Base-by-base conservation (phyloP, 1,140 invertebrate species). In the Hylaeus anthracinus region DNA sequence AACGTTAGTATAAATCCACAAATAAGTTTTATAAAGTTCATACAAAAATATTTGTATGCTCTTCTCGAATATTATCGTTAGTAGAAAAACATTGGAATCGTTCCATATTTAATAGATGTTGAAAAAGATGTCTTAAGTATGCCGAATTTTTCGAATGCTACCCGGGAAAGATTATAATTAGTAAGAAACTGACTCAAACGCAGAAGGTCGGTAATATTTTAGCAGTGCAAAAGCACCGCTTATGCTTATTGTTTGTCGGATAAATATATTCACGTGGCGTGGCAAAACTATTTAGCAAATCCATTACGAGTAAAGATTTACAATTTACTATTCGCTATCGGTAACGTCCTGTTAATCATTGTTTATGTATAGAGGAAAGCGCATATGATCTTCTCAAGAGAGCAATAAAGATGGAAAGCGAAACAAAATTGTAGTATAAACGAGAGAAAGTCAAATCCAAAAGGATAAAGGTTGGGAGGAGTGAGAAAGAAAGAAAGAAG, bases 241-340 rank as follows among this genome's bases (percentile, higher is more conserved):
- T 80, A 77, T 26, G 26, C 26, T 26, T 26, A 26, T 26, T 26
- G 26, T 26, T 26, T 26, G 26, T 26, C 26, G 26, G 58, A 84
- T 86, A 84, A 71, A 64, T 79, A 79, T 26, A 26, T 26, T 26
- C 61, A 53, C 60, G 71, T 72, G 26, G 64, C n/a, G 64, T 39
- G 3, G 58, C 56, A n/a, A 69, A 78, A 45, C 64, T 37, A 60
- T 55, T 64, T n/a, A 26, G 15, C 43, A n/a, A 26, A 55, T 14
- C 70, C 73, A 83, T 85, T 83, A 83, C 69, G 39, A 15, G 83
- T 41, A 41, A 63, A 83, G 84, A 81, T 88, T 86, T 86, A 26
- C 26, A 26, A 26, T 26, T 26, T 26, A 26, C 26, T 26, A 26
- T 26, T 26, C 73, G 45, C 77, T 77, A 82, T 79, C 69, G 63